Conservation (phyloP, 53 echinoderm and acorn worm species). For the Apostichopus leukothele region DNA sequence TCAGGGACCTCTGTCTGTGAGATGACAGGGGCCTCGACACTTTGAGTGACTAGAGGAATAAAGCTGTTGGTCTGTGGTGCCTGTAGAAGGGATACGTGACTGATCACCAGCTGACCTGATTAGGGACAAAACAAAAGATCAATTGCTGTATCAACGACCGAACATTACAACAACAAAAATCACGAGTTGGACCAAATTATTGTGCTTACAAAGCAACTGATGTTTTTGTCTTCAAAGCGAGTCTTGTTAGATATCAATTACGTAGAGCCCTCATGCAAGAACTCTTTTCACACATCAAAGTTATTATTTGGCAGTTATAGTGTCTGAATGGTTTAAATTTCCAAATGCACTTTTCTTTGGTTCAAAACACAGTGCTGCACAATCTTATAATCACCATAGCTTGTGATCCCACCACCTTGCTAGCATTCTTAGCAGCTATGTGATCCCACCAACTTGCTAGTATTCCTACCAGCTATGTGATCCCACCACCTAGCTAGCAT, state of each 20-base stretch:
- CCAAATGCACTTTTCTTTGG: neutral
- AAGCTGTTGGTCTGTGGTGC: slow-evolving; percentile 64
- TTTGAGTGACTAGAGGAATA: slow-evolving; percentile 63
- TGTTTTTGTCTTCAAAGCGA: neutral
- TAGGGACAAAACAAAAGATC: neutral
- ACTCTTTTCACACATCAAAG: neutral
- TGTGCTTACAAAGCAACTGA: no score
- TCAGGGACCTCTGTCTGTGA: slow-evolving; percentile 48
- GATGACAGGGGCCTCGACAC: slow-evolving; percentile 47
- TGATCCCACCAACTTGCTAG: no score
- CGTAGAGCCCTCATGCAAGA: neutral
- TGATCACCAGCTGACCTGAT: slow-evolving; percentile 88
- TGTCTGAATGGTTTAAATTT: neutral
- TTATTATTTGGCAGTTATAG: neutral
- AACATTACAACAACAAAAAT: neutral
- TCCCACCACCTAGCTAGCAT: no score
- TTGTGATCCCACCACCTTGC: no score
- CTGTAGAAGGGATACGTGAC: slow-evolving; percentile 79
- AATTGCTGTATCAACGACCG: neutral
- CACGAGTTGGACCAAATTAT: no score
- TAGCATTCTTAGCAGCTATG: no score
- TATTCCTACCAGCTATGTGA: no score
- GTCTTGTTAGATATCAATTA: no score
- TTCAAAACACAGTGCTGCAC: no score
- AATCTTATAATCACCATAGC: no score